phyloP scores from a whole-genome alignment of 2,888 invertebrate genomes.

The Cheilosia urbana region DNA sequence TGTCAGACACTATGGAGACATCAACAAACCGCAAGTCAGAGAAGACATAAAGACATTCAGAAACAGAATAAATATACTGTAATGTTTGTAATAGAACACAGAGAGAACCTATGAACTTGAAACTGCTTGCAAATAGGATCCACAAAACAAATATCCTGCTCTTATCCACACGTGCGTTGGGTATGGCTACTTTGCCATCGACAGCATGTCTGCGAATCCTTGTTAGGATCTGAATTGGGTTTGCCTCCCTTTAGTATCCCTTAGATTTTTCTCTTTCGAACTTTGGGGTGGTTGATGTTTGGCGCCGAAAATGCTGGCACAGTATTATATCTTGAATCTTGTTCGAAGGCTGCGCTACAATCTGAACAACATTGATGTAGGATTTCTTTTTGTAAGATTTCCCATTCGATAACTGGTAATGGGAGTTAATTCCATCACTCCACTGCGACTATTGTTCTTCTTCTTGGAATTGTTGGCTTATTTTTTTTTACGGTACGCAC shows the following conservation, averaged over 20 bases:
- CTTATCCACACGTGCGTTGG: conserved; percentile 12
- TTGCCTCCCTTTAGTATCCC: neutral
- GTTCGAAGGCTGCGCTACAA: neutral
- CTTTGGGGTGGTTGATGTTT: conserved; percentile 22
- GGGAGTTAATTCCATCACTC: neutral
- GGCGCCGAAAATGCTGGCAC: conserved; percentile 46
- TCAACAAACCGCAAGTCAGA: conserved; percentile 16
- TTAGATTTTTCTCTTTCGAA: neutral
- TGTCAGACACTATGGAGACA: conserved; percentile 47
- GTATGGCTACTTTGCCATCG: conserved; percentile 29
- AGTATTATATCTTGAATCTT: conserved; percentile 5
- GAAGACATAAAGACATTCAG: neutral
- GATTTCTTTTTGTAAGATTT: neutral
- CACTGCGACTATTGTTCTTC: neutral
- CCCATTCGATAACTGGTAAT: neutral
- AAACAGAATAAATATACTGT: too few relatives aligned
- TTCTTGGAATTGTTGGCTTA: neutral
- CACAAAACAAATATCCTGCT: neutral
- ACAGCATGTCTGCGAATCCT: conserved; percentile 34
- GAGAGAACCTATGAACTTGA: conserved; percentile 6
- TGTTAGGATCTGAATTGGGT: conserved; percentile 29
- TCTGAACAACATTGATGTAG: conserved; percentile 1
- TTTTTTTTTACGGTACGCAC: too few relatives aligned
- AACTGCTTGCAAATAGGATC: neutral
- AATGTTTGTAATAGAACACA: conserved; percentile 3